Evolutionary conservation across 2,113 vertebrate species (phyloP).

Genomic region (Salvelinus namaycush): DNA sequence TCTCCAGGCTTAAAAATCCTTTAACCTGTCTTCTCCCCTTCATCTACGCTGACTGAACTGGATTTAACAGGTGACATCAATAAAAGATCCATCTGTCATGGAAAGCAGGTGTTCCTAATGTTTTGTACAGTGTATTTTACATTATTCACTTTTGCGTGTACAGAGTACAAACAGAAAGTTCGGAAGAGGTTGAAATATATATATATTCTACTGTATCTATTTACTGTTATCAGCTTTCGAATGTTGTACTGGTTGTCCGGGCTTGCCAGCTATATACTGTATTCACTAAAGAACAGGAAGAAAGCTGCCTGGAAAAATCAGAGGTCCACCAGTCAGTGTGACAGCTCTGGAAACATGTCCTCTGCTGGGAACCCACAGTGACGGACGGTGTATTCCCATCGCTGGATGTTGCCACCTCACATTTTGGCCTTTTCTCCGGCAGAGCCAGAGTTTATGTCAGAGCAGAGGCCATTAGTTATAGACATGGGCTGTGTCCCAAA

Average conservation of each 20-base stretch:
- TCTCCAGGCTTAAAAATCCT: no score
- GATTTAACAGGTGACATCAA: no score
- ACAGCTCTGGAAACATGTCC: constrained; percentile 39
- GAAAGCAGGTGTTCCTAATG: no score
- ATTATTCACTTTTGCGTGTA: constrained; percentile 22
- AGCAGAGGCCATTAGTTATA: constrained; percentile 39
- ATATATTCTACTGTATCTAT: no score
- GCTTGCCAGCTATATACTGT: neutral
- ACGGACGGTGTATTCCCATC: constrained; percentile 32
- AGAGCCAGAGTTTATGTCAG: constrained; percentile 24
- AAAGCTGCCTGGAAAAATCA: constrained; percentile 23
- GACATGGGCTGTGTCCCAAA: neutral
- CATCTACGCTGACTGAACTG: no score
- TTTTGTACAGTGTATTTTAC: neutral
- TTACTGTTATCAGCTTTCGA: no score
- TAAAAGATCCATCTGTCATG: no score
- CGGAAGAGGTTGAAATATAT: constrained; percentile 29
- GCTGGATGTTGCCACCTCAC: constrained; percentile 23
- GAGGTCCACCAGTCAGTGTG: constrained; percentile 38
- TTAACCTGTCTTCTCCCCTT: no score
- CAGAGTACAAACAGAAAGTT: constrained; percentile 34
- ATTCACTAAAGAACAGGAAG: neutral
- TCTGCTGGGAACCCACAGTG: constrained; percentile 49
- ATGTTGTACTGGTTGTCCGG: neutral
- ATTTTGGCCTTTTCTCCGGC: constrained; percentile 11